phyloP scores from a whole-genome alignment of 92 coral and sea anemone genomes.

The Zoanthus solanderi region DNA sequence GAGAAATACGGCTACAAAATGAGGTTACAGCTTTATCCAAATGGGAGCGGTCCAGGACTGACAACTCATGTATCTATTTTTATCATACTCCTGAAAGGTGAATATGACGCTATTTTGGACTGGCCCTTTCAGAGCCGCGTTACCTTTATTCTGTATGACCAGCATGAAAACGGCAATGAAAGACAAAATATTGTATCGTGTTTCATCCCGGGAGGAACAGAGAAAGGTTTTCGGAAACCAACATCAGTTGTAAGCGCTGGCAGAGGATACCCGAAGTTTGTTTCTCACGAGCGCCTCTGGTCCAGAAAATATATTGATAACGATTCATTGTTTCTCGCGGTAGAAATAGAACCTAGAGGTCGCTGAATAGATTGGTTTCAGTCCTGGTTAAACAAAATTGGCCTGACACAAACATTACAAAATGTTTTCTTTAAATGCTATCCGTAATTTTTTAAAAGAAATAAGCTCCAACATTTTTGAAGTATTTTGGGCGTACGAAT shows the following conservation, averaged over 20 bases:
- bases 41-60: conserved; percentile 36
- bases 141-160: conserved; percentile 34
- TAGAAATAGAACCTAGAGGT: conserved; percentile 27
- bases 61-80: conserved; percentile 20
- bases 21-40: conserved; percentile 36
- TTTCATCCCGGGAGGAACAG: conserved; percentile 38
- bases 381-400: neutral
- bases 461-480: too few relatives aligned
- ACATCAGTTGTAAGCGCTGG: conserved; percentile 28
- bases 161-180: conserved; percentile 16
- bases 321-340: conserved; percentile 21
- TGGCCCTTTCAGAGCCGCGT: conserved; percentile 45
- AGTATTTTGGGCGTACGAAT: too few relatives aligned
- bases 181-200: conserved; percentile 32
- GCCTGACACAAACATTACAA: too few relatives aligned
- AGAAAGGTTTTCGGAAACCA: conserved; percentile 40
- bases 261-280: conserved; percentile 35
- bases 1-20: conserved; percentile 47
- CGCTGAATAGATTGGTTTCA: neutral
- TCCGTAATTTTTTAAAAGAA: too few relatives aligned
- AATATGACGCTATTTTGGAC: conserved; percentile 40
- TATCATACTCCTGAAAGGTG: conserved; percentile 31
- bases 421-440: too few relatives aligned
- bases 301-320: conserved; percentile 31
- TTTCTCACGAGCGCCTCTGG: conserved; percentile 48